These are phyloP conservation scores for Scelioninae gen. 1 DNA, from an alignment of 2,888 invertebrate species.

Conservation along the genomic window DNA sequence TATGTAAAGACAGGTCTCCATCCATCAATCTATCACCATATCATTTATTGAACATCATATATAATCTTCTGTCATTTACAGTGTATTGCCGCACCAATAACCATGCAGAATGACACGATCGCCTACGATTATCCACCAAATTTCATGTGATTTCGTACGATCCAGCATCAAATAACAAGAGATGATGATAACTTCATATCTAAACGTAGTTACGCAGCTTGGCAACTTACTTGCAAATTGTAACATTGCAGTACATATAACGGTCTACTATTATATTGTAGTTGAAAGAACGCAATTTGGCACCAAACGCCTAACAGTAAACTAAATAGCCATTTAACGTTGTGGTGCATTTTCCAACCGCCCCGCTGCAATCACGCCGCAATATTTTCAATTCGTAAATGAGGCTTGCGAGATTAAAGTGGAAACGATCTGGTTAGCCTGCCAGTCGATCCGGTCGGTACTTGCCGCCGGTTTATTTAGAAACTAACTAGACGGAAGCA, in stretches of 20 bases:
- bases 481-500: neutral
- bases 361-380: too few relatives aligned
- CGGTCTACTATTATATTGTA: constrained; percentile 35
- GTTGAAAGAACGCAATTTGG: constrained; percentile 39
- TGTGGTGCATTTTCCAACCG: too few relatives aligned
- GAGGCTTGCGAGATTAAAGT: neutral
- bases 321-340: constrained; percentile 37
- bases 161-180: constrained; percentile 6
- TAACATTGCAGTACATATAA: constrained; percentile 43
- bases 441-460: too few relatives aligned
- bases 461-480: neutral
- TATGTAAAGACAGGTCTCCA: too few relatives aligned
- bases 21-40: too few relatives aligned
- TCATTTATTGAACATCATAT: too few relatives aligned
- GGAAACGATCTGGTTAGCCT: neutral
- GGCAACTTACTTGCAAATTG: constrained; percentile 53
- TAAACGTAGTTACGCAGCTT: constrained; percentile 19
- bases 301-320: constrained; percentile 50
- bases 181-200: constrained; percentile 51
- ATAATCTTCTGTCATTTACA: constrained; percentile 42
- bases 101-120: constrained; percentile 46
- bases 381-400: constrained; percentile 14
- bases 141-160: constrained; percentile 39
- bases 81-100: too few relatives aligned
- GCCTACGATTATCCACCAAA: constrained; percentile 27